A percentile compares a stretch with the other conserved stretches of the same genome.
Conservation (phyloP, 2,888 invertebrate species). For the Andrena bucephala region DNA sequence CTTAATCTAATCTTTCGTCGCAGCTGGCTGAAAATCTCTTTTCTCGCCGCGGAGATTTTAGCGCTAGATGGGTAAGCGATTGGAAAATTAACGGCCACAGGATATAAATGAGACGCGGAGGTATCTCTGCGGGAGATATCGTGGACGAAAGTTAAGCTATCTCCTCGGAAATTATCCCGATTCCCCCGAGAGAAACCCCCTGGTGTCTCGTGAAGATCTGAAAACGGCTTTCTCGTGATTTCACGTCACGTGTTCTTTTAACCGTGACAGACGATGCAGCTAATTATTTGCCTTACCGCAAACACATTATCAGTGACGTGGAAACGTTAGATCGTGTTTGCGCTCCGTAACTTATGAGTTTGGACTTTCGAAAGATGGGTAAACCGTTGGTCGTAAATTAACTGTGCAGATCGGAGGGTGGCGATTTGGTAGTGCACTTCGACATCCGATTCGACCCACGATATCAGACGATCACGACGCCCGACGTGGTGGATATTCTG, state of each 20-base stretch:
- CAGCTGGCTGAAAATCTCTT: conserved; percentile 91
- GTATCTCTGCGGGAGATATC: conserved; percentile 18
- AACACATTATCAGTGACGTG: neutral
- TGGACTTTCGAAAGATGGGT: neutral
- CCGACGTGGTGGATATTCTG: conserved; percentile 89
- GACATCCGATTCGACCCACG: conserved; percentile 94
- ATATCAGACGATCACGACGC: conserved; percentile 88
- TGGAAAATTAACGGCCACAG: conserved; percentile 2
- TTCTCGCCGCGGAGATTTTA: conserved; percentile 92
- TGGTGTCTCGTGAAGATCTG: conserved; percentile 16
- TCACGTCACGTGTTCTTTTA: conserved; percentile 43
- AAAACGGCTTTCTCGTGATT: conserved; percentile 53
- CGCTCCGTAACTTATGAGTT: no score
- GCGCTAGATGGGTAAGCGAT: conserved; percentile 92
- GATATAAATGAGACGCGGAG: conserved; percentile 11
- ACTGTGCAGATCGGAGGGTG: conserved; percentile 87
- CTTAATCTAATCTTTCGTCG: conserved; percentile 91
- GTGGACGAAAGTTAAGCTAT: conserved; percentile 4
- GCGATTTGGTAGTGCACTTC: conserved; percentile 93
- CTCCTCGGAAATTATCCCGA: conserved; percentile 5
- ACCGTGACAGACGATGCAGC: conserved; percentile 13
- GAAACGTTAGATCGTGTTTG: neutral
- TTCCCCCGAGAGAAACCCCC: conserved; percentile 46
- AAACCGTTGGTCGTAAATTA: neutral
- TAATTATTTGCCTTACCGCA: neutral